phyloP scores from a whole-genome alignment of 1,140 invertebrate genomes.

The Ceratoteleas bidentatus region DNA sequence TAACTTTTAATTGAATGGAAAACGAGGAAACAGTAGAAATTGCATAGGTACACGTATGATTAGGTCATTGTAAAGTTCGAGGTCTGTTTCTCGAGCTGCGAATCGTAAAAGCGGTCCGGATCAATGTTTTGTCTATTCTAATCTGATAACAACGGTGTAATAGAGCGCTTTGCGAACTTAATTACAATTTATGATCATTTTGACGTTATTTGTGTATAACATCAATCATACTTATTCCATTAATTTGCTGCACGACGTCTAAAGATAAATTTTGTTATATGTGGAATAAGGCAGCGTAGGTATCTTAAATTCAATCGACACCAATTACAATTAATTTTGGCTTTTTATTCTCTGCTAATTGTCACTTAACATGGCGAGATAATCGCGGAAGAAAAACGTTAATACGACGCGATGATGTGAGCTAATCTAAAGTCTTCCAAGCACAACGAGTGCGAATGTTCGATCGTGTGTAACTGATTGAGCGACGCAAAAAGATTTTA shows the following conservation, averaged over 20 bases:
- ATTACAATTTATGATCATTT: slow-evolving; percentile 16
- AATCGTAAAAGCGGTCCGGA: neutral
- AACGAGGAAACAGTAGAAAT: slow-evolving; percentile 5
- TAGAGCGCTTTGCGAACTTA: neutral
- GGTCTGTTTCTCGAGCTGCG: slow-evolving; percentile 2
- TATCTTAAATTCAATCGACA: slow-evolving; percentile 21
- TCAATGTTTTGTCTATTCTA: slow-evolving; percentile 9
- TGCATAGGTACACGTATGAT: neutral
- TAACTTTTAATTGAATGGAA: slow-evolving; percentile 17
- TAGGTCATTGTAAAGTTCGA: slow-evolving; percentile 29
- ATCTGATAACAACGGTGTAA: neutral
- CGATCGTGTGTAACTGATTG: neutral
- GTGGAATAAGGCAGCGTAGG: slow-evolving; percentile 2
- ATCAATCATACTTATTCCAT: slow-evolving; percentile 27
- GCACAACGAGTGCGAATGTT: neutral
- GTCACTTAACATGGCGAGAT: slow-evolving; percentile 24
- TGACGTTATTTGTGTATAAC: neutral
- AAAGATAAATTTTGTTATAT: neutral
- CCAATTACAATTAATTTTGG: slow-evolving; percentile 39
- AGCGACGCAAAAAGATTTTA: neutral
- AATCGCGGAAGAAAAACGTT: slow-evolving; percentile 38
- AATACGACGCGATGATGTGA: slow-evolving; percentile 14
- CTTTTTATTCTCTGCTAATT: slow-evolving; percentile 25
- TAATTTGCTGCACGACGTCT: slow-evolving; percentile 3
- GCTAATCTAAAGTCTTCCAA: neutral